Evolutionary conservation across 2,888 invertebrate species (phyloP), one percentile per base, ranked within the genome.

Genomic region (Pyrochroa serraticornis): DNA sequence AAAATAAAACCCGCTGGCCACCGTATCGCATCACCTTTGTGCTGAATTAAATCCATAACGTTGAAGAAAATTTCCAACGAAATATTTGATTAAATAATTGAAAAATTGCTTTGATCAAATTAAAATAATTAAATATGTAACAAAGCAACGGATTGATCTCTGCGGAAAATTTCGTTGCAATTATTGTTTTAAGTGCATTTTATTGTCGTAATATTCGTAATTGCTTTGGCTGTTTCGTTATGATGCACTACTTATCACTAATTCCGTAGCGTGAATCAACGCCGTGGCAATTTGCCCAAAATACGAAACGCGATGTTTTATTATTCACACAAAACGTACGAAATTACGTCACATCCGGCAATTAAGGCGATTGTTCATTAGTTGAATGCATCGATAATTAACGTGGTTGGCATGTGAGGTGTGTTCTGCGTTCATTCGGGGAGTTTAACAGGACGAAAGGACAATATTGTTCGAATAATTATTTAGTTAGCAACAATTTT

Each of bases 371-470:
- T 75, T 72, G 75, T 75, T 76, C 73, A 75, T 75, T 75, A 74
- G 72, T 67, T 74, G 71, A 73, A 75, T 75, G 74, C 74, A 71
- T 75, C 71, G 74, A 73, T 75, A 76, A 76, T 76, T 75, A 76
- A 69, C 45, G 44, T 22, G 53, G 48, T 13, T 34, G 58, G 44
- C 51, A 46, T 52, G 47, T 48, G 58, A 32, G 49, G 39, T 33
- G 36, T 35, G 38, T 35, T 13, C 10, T 12, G 8, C 6, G 10
- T 12, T 8, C 39, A 39, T 6, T 39, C 22, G 5, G 2, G 22
- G 5, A 2, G 2, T 22, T 22, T 5, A 22, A 22, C 22, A 22
- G 5, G 5, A 22, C 22, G 22, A 22, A 22, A 3, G 22, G 5
- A 2, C 22, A 22, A 5, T 22, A 5, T 22, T 22, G 5, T 22